Base-by-base conservation (phyloP, 2,888 invertebrate genomes). In the Ormyrus rosae region DNA sequence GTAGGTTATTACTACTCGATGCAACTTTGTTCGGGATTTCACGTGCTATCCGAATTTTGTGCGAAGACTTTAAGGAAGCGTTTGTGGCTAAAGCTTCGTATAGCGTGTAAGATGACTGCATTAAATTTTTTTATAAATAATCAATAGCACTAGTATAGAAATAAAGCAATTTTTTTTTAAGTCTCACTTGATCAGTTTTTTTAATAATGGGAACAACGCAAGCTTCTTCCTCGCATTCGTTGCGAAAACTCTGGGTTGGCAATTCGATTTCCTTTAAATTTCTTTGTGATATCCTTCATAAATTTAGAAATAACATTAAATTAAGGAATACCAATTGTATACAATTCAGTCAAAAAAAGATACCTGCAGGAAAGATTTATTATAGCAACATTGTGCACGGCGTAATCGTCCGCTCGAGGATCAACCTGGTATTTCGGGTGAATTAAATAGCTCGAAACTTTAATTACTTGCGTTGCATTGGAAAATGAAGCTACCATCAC, bases 311-410 rank as follows among this genome's bases (percentile, higher is more conserved):
- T 19, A 34, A 34, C 4, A 34, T 34, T 34, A 34, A 34, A 34
- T 34, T 34, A 34, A 34, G 4, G 4, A 34, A 4, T 4, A 3
- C 34, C 34, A 34, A 34, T 34, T 19, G 19, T 1, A 1, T 1
- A 19, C 19, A 1, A 19, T 19, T 19, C 19, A 53, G 7, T 2
- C 0, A 11, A 19, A 56, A 5, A 1, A 53, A 50, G 4, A 46
- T 75, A 81, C 82, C 71, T 84, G 84, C 87, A 87, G 19, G 83
- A 81, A n/a, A 87, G 77, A 79, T 82, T 85, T 2, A 83, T 61
- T 58, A 87, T 81, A 2, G 85, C 86, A n/a, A 86, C 9, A 64
- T 86, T 85, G 67, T 86, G 84, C 7, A 63, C 80, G 9, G 76
- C 6, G 34, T 85, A 75, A 46, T 82, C n/a, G 2, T 63, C 6